Evolutionary conservation across 2,113 vertebrate species (phyloP), one percentile per base, ranked within the genome.

Genomic region (Hystrix cristata): DNA sequence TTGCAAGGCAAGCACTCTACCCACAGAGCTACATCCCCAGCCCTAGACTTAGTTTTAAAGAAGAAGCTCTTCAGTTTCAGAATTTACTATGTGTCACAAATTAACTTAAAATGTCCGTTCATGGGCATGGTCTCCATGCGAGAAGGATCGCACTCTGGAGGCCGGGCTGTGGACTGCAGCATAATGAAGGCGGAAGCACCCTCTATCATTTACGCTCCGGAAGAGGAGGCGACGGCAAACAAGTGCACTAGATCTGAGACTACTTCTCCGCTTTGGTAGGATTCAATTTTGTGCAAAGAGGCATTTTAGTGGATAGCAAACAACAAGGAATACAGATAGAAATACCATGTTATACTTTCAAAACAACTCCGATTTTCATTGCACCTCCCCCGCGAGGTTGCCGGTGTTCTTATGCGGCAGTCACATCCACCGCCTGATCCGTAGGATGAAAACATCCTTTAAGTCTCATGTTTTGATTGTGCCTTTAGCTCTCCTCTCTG

Each of bases 61-160:
- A 62, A 90, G 16, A 60, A 86, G 69, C 5, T 67, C n/a, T 92
- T 72, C 2, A 60, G 65, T 71, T 78, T 91, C 43, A 91, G 51
- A 89, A 92, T 69, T 67, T 82, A 53, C 53, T 91, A 21, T 67
- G 90, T 60, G 57, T 85, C 29, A 81, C 81, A 57, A 69, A 89
- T 76, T 86, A 82, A 87, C 43, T 91, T 82, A 69, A 82, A 53
- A 76, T n/a, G 43, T 80, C 43, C 57, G 43, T 31, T 46, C 57
- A 51, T 38, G 29, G 72, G 43, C 7, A 64, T 74, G 62, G 19
- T 8, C 23, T 78, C 4, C 5, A 34, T 59, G 46, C 76, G 87
- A 31, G 48, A 57, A 29, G 43, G 46, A 38, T 12, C 9, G 80
- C 11, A 78, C 14, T 81, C n/a, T 90, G 76, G 16, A 87, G 55